Base-by-base conservation (phyloP, 2,797 vertebrate genomes). In the Champsocephalus esox region DNA sequence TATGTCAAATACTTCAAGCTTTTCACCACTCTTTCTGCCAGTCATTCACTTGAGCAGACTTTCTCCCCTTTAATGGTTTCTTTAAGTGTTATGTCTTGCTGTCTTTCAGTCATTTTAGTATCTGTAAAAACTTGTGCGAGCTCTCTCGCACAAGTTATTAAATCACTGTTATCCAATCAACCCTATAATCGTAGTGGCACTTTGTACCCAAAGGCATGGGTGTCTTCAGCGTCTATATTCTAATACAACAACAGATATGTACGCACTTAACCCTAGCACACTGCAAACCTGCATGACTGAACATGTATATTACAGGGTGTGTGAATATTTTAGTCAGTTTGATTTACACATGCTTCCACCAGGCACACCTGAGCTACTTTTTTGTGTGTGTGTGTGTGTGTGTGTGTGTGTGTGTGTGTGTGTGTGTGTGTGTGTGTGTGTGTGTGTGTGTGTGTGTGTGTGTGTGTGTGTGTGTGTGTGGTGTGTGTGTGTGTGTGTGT, bases 281-380 rank as follows among this genome's bases (percentile, higher is more conserved):
- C 13, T 32, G 61, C 14, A 69, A 9, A 58, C 34, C 28, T 88
- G 60, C 89, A 43, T 89, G 92, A 80, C 63, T 63, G 38, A 75
- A 70, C 91, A 75, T 78, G 91, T 24, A 52, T 50, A 12, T 77
- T 73, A 64, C 32, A 10, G 67, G 75, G 85, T 70, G 80, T 82
- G 82, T 85, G 57, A 86, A 74, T 75, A 66, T 65, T 80, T 80
- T 50, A 87, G 82, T 86, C 83, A 87, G 8, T 76, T 81, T 87
- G 78, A 21, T 21, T 21, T 21, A 21, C 21, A 21, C 2, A 21
- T 21, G 21, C 21, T 21, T 21, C 21, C 21, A 21, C 21, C 2
- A 2, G 2, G 21, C 2, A 2, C 2, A 2, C 2, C 21, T 21
- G 21, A 21, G 21, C 21, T 21, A 21, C 21, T 21, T 21, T 21